These are phyloP conservation scores for Drosophila sordidula DNA, from an alignment of 2,888 invertebrate genomes.

Conservation along the genomic window DNA sequence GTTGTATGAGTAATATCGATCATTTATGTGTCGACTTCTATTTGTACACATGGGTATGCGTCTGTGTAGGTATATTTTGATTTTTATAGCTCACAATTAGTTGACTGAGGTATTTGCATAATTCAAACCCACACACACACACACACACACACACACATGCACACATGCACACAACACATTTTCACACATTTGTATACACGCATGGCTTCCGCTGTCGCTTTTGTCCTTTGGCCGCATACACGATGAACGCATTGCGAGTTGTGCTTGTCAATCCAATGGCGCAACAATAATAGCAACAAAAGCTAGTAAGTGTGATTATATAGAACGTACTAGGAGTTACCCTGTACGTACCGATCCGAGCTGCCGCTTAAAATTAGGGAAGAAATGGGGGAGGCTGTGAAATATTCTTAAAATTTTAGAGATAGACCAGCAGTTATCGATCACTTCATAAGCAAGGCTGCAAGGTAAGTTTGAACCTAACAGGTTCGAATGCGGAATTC, in stretches of 20 bases:
- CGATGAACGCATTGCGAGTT: not conserved
- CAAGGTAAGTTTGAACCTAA: too few relatives aligned
- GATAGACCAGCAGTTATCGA: too few relatives aligned
- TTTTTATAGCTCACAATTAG: conserved; percentile 18
- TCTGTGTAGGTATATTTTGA: not conserved
- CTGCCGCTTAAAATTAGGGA: too few relatives aligned
- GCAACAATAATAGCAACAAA: conserved; percentile 6
- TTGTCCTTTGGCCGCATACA: conserved; percentile 19
- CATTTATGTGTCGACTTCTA: not conserved
- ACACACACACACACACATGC: not conserved
- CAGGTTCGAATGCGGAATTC: too few relatives aligned
- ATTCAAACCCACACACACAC: not conserved
- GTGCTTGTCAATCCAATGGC: conserved; percentile 14
- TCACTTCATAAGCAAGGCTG: too few relatives aligned
- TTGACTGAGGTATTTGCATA: conserved; percentile 2
- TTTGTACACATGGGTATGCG: not conserved
- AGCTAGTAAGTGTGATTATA: not conserved
- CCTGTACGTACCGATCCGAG: too few relatives aligned
- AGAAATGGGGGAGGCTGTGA: too few relatives aligned
- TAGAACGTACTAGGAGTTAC: not conserved
- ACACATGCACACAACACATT: not conserved
- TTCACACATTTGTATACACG: not conserved
- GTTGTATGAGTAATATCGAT: conserved; percentile 13
- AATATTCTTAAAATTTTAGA: too few relatives aligned
- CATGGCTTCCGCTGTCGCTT: not conserved